Evolutionary conservation across 2,888 invertebrate species (phyloP), one percentile per base, ranked within the genome.

Genomic region (Himalopsyche japonica): DNA sequence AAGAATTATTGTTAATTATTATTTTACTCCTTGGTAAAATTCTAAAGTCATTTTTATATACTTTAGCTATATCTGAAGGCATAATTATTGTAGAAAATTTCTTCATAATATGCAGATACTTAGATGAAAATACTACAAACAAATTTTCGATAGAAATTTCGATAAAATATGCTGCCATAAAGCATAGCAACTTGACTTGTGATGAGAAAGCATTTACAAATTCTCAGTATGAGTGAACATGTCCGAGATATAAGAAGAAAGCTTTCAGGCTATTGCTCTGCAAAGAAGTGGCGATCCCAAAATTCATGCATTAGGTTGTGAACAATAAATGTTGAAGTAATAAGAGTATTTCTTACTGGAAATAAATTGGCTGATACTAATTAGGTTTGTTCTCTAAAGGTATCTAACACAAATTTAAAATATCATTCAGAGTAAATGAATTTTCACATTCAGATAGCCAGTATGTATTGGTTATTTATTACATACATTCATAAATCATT

Each of bases 221-320:
- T 15, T 32, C 64, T 79, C 79, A 43, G 76, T 70, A 48, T 24
- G 37, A 12, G 43, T 70, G 48, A 32, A 34, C 64, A 81, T 77
- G 78, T 70, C 81, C 20, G 27, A 57, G 81, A 84, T 37, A 27
- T 37, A 34, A 24, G 83, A 80, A 76, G 80, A 80, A 79, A 83
- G 76, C 80, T 48, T 76, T 48, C 48, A 48, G 48, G 20, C 47
- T 76, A 37, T 81, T 43, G 70, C 48, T 30, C 76, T 70, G 70
- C 70, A 70, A 70, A 57, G 27, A 30, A 57, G 49, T 47, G 79
- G 47, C 79, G 48, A 83, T 70, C 79, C 76, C 70, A 80, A 83
- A 83, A 49, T 70, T 70, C 70, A 70, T 70, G 70, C 70, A 47
- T 78, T 32, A 32, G 18, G 24, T 78, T 43, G 47, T 78, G 78